phyloP scores from a whole-genome alignment of 2,888 invertebrate species.

The Pimpla rufipes region DNA sequence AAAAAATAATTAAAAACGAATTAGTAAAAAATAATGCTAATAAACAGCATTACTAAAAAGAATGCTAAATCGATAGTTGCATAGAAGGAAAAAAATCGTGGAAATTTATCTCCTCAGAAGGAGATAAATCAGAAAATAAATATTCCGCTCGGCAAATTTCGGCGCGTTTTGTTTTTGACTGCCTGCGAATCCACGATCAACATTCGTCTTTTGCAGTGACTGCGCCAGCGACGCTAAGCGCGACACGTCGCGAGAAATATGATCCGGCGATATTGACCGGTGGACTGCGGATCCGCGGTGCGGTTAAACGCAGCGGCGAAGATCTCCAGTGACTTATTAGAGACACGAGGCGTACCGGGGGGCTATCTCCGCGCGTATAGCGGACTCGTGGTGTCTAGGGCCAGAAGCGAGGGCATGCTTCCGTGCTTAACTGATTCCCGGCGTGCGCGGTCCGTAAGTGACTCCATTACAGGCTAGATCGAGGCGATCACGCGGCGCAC shows the following conservation, averaged over 20 bases:
- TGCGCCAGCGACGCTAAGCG: background rate
- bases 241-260: background rate
- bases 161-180: too few species aligned
- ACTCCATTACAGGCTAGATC: conserved; percentile 53
- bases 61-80: too few species aligned
- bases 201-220: background rate
- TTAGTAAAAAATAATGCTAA: too few species aligned
- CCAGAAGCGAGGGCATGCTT: conserved; percentile 40
- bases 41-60: too few species aligned
- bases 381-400: background rate
- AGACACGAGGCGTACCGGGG: conserved; percentile 29
- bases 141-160: too few species aligned
- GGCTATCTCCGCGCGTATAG: conserved; percentile 4
- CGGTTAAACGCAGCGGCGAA: background rate
- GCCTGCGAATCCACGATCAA: too few species aligned
- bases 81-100: too few species aligned
- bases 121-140: too few species aligned
- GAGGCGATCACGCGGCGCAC: conserved; percentile 45
- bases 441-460: conserved; percentile 56
- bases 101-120: too few species aligned
- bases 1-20: too few species aligned
- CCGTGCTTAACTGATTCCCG: conserved; percentile 63
- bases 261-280: background rate
- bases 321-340: conserved; percentile 52
- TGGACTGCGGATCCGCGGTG: background rate